A percentile compares a stretch with the other conserved stretches of the same genome.
Conservation (phyloP, 1,140 invertebrate species). For the Goniozus legneri region DNA sequence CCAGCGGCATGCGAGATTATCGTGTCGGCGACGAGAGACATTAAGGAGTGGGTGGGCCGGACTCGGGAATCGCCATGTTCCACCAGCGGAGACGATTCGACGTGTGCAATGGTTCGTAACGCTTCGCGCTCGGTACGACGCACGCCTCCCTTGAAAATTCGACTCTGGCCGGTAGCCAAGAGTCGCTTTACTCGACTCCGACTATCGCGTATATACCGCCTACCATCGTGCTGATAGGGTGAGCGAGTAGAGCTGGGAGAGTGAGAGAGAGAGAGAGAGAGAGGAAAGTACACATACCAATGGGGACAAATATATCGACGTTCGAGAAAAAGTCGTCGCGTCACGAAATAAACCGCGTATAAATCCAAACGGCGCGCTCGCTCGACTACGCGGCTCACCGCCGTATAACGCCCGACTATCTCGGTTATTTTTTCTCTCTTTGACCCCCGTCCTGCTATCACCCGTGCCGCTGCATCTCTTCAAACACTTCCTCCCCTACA, state of each 20-base stretch:
- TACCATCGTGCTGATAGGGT: too few relatives aligned
- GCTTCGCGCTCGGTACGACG: constrained; percentile 29
- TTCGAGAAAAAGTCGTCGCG: constrained; percentile 42
- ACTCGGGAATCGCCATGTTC: constrained; percentile 26
- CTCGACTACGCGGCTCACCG: constrained; percentile 5
- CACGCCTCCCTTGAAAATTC: constrained; percentile 39
- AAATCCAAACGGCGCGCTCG: constrained; percentile 27
- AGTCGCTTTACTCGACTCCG: constrained; percentile 42
- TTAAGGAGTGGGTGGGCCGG: constrained; percentile 25
- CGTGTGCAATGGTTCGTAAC: constrained; percentile 51
- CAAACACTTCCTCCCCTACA: too few relatives aligned
- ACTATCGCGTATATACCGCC: too few relatives aligned
- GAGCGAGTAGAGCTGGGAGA: constrained; percentile 11
- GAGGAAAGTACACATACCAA: constrained; percentile 37
- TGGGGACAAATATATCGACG: constrained; percentile 40
- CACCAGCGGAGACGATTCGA: constrained; percentile 43
- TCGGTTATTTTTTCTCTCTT: too few relatives aligned
- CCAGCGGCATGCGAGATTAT: too few relatives aligned
- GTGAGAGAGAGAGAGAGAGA: constrained; percentile 7
- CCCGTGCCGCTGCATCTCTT: too few relatives aligned
- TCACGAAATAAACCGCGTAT: constrained; percentile 41
- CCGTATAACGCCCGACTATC: too few relatives aligned
- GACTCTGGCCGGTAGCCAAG: constrained; percentile 42
- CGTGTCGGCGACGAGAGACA: too few relatives aligned
- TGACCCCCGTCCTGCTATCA: too few relatives aligned